phyloP scores from a whole-genome alignment of 2,113 vertebrate species.

The Bubo bubo region DNA sequence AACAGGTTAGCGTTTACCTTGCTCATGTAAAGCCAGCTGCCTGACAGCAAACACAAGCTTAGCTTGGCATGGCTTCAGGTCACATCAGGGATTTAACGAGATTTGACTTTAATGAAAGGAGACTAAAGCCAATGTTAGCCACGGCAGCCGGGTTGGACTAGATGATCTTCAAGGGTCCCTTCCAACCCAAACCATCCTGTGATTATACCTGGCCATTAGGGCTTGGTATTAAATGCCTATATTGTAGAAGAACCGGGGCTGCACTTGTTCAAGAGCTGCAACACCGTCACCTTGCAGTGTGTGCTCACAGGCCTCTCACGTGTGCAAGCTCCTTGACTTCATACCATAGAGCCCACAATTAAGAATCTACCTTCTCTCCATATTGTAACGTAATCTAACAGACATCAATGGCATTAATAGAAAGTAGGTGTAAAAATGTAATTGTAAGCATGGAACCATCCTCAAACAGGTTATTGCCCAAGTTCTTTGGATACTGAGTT shows the following conservation, averaged over 20 bases:
- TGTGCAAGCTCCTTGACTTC: not conserved
- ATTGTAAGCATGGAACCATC: not conserved
- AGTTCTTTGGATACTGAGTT: not conserved
- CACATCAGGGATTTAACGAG: not conserved
- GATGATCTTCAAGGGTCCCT: not conserved
- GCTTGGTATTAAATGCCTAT: not conserved
- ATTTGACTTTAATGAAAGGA: not conserved
- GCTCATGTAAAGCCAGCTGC: not conserved
- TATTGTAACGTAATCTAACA: fast-evolving
- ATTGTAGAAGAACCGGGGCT: not conserved
- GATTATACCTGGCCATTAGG: not conserved
- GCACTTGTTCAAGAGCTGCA: not conserved
- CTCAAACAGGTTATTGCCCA: not conserved
- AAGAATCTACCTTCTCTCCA: not conserved
- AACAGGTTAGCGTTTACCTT: not conserved
- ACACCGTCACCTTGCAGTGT: fast-evolving
- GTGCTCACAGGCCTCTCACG: not conserved
- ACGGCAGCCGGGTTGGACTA: not conserved
- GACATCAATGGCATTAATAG: not conserved
- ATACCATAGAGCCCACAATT: fast-evolving
- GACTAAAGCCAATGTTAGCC: not conserved
- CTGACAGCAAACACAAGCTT: not conserved
- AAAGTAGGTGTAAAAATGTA: not conserved
- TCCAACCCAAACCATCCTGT: not conserved
- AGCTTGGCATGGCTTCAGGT: not conserved